A percentile compares a stretch with the other conserved stretches of the same genome.
Conservation (phyloP, 64 coral and sea anemone species). For the Acropora tenuis region DNA sequence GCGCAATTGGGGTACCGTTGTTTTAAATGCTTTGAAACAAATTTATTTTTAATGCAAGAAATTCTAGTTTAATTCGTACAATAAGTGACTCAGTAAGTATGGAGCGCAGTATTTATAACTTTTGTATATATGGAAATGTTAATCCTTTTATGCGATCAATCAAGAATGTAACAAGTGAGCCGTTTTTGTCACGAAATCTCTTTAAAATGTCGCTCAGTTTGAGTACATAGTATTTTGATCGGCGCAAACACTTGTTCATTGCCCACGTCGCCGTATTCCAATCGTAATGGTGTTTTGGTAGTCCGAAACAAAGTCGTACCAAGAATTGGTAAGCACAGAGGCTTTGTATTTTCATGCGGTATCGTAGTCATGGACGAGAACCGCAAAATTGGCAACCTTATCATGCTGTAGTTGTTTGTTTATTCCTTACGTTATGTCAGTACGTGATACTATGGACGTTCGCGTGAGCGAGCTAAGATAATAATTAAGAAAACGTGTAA, state of each 20-base stretch:
- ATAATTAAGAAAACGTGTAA: not conserved
- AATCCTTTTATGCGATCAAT: not conserved
- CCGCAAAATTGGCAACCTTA: not conserved
- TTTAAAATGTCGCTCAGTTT: not conserved
- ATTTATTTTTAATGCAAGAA: too few relatives aligned
- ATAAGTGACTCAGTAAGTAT: not conserved
- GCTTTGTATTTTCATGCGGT: not conserved
- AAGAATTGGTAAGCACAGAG: conserved; percentile 12
- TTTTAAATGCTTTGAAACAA: too few relatives aligned
- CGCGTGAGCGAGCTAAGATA: not conserved
- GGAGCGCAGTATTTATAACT: not conserved
- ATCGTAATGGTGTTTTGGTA: not conserved
- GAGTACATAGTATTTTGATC: not conserved
- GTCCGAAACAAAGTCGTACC: not conserved
- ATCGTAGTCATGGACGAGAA: not conserved
- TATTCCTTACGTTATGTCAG: not conserved
- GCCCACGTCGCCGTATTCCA: not conserved
- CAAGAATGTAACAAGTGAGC: conserved; percentile 5
- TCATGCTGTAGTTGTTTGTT: conserved; percentile 24
- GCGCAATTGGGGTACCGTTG: too few relatives aligned
- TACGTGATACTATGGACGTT: not conserved
- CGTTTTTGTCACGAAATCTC: conserved; percentile 36
- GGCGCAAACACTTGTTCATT: not conserved
- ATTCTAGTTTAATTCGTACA: not conserved
- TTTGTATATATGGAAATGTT: conserved; percentile 1